Evolutionary conservation across 2,113 vertebrate genomes (phyloP).

Genomic region (Nothocercus nigrocapillus): DNA sequence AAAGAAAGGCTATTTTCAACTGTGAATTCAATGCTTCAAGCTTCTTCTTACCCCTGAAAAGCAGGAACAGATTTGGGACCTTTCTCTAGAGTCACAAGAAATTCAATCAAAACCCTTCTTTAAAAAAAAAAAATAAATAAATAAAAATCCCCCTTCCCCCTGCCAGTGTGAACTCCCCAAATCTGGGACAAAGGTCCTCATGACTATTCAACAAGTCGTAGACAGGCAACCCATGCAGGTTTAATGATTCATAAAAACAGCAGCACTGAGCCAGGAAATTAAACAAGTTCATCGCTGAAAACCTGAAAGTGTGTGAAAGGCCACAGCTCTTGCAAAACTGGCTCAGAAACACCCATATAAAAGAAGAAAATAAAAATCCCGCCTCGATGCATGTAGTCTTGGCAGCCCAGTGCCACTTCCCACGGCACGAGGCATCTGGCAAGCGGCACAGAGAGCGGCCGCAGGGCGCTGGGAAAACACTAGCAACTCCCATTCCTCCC

Average conservation of each 20-base stretch:
- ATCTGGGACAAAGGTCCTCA: conserved; percentile 68
- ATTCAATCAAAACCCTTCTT: not conserved
- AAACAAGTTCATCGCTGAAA: conserved; percentile 56
- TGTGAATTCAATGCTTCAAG: not conserved
- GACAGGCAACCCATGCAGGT: conserved; percentile 19
- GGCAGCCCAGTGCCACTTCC: not conserved
- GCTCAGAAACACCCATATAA: not conserved
- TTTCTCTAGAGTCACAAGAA: not conserved
- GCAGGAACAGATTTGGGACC: not conserved
- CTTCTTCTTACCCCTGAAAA: not conserved
- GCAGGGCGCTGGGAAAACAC: accelerated
- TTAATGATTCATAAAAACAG: conserved; percentile 36
- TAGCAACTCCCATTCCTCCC: not conserved
- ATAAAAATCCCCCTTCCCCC: not conserved
- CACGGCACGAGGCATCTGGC: not conserved
- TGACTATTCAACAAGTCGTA: conserved; percentile 36
- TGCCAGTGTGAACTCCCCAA: not conserved
- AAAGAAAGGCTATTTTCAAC: not conserved
- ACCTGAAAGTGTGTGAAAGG: conserved; percentile 76
- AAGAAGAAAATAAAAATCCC: not conserved
- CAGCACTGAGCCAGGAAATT: not conserved
- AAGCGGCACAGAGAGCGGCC: not conserved
- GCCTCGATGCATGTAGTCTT: not conserved
- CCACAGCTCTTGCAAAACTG: conserved; percentile 66
- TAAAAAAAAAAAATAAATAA: not conserved